phyloP scores from a whole-genome alignment of 2,888 invertebrate species.

The Eudemis profundana region DNA sequence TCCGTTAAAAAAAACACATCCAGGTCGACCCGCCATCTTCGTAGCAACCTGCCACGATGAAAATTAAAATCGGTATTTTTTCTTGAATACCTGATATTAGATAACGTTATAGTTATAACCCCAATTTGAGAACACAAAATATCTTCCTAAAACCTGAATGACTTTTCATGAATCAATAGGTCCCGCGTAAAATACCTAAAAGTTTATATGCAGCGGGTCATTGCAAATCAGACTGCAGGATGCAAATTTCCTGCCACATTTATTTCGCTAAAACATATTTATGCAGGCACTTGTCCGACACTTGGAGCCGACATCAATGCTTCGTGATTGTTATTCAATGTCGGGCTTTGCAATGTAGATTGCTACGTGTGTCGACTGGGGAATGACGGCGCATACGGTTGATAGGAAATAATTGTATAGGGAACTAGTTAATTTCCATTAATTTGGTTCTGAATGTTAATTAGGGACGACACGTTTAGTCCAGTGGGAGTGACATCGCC shows the following conservation, averaged over 20 bases:
- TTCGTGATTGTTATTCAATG: slow-evolving; percentile 30
- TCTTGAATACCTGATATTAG: too few relatives aligned
- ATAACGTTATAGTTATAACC: too few relatives aligned
- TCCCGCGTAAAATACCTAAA: slow-evolving; percentile 10
- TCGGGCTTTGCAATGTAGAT: slow-evolving; percentile 31
- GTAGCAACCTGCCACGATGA: too few relatives aligned
- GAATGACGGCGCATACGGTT: slow-evolving; percentile 4
- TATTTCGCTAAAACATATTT: slow-evolving; percentile 6
- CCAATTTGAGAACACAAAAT: too few relatives aligned
- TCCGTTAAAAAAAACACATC: too few relatives aligned
- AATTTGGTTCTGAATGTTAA: neutral
- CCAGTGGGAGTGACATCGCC: too few relatives aligned
- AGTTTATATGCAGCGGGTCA: slow-evolving; percentile 19
- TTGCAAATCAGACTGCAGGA: slow-evolving; percentile 14
- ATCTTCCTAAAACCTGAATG: too few relatives aligned
- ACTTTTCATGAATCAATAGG: too few relatives aligned
- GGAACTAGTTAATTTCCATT: slow-evolving; percentile 9
- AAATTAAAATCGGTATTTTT: too few relatives aligned
- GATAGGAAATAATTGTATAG: slow-evolving; percentile 21
- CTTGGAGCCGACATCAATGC: slow-evolving; percentile 17
- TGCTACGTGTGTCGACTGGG: slow-evolving; percentile 13
- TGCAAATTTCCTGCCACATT: slow-evolving; percentile 23
- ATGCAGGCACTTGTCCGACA: slow-evolving; percentile 2
- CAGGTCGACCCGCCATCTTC: too few relatives aligned
- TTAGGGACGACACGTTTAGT: too few relatives aligned